These are phyloP conservation scores for Chelonia mydas DNA, from an alignment of 2,797 vertebrate species.

Conservation along the genomic window DNA sequence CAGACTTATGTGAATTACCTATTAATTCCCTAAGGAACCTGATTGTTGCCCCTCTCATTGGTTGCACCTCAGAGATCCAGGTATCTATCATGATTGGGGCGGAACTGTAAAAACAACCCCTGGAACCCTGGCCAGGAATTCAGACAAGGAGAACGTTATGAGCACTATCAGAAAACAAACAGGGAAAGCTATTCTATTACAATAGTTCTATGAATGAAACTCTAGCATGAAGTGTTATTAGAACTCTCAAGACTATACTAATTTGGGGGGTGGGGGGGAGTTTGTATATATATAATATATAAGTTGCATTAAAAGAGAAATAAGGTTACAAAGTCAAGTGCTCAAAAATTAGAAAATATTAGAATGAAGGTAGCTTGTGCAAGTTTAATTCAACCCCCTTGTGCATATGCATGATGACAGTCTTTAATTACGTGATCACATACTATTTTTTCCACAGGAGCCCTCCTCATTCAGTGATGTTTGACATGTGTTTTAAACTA, in stretches of 20 bases:
- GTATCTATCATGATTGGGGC: background rate
- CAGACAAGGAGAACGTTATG: background rate
- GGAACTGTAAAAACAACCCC: background rate
- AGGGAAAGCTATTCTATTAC: background rate
- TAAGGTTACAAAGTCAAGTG: background rate
- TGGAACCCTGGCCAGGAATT: background rate
- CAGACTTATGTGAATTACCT: background rate
- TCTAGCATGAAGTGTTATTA: background rate
- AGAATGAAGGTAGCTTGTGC: background rate
- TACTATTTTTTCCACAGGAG: background rate
- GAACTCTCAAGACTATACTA: background rate
- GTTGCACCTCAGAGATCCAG: background rate
- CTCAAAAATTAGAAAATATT: background rate
- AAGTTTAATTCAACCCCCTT: background rate
- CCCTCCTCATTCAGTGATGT: background rate
- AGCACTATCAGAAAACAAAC: background rate
- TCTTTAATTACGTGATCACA: background rate
- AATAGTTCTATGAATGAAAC: background rate
- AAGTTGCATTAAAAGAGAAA: background rate
- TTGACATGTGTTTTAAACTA: background rate
- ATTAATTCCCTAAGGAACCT: background rate
- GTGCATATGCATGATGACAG: background rate
- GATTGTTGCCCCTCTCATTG: background rate
- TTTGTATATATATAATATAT: background rate
- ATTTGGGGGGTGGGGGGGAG: background rate